A percentile compares a stretch with the other conserved stretches of the same genome.
Conservation (phyloP, 2,797 vertebrate genomes). For the Protosalanx chinensis region DNA sequence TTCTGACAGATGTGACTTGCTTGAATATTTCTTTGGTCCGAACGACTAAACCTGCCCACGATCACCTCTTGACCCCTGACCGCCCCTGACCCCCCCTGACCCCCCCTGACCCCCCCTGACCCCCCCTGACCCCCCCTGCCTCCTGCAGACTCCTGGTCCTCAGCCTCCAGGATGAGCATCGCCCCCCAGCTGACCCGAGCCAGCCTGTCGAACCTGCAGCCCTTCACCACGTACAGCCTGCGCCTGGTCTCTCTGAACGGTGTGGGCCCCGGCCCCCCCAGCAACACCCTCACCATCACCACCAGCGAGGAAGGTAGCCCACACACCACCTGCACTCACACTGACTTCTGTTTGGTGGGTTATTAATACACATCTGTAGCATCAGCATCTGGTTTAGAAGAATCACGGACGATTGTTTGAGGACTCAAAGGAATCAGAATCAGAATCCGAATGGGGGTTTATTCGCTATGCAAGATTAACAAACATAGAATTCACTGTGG, state of each 20-base stretch:
- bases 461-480: too few relatives aligned
- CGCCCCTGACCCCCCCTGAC: neutral
- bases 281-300: conserved; percentile 62
- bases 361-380: too few relatives aligned
- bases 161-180: conserved; percentile 25
- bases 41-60: too few relatives aligned
- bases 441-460: too few relatives aligned
- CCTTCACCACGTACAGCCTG: conserved; percentile 63
- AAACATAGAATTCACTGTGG: too few relatives aligned
- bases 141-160: conserved; percentile 54
- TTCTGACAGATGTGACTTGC: too few relatives aligned
- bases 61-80: neutral
- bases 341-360: too few relatives aligned
- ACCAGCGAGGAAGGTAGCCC: conserved; percentile 19
- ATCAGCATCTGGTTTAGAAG: too few relatives aligned
- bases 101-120: neutral
- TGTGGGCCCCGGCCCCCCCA: conserved; percentile 52
- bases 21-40: too few relatives aligned
- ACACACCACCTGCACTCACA: too few relatives aligned
- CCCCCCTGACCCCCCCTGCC: neutral
- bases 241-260: conserved; percentile 64
- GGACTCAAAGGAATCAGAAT: too few relatives aligned
- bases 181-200: conserved; percentile 43
- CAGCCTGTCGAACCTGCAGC: conserved; percentile 57
- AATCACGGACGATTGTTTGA: too few relatives aligned